A percentile compares a stretch with the other conserved stretches of the same genome.
Evolutionary conservation across 2,888 invertebrate genomes (phyloP).

Genomic region (Coremacera marginata): DNA sequence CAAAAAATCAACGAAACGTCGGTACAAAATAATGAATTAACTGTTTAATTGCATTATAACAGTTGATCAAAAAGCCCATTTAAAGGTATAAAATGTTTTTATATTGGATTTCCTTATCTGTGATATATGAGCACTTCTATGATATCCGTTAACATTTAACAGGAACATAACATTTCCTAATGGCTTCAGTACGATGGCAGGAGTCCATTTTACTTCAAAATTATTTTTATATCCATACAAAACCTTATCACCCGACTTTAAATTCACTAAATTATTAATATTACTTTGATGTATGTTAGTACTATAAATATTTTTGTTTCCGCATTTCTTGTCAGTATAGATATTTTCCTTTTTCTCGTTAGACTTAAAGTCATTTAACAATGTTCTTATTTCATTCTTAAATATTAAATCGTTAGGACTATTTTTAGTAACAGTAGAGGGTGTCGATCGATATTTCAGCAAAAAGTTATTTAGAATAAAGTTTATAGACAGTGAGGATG

Average conservation of each 20-base stretch:
- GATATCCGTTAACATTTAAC: neutral
- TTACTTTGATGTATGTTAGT: conserved; percentile 26
- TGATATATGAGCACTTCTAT: neutral
- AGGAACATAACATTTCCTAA: neutral
- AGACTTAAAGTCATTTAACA: neutral
- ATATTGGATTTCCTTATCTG: neutral
- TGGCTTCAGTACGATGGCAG: neutral
- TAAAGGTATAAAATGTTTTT: neutral
- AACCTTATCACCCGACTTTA: neutral
- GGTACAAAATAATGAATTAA: no score
- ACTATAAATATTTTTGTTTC: no score
- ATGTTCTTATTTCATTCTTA: neutral
- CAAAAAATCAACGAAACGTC: no score
- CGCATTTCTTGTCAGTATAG: no score
- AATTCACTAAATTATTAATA: neutral
- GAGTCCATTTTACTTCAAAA: neutral
- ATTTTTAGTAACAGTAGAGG: neutral
- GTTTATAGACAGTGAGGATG: neutral
- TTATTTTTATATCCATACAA: neutral
- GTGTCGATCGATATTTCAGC: conserved; percentile 21
- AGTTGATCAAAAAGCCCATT: no score
- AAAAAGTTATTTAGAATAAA: conserved; percentile 16
- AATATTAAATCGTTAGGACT: neutral
- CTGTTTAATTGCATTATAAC: no score
- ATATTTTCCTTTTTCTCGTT: neutral